These are phyloP conservation scores for Scomber japonicus DNA, from an alignment of 2,113 vertebrate genomes.

Conservation along the genomic window DNA sequence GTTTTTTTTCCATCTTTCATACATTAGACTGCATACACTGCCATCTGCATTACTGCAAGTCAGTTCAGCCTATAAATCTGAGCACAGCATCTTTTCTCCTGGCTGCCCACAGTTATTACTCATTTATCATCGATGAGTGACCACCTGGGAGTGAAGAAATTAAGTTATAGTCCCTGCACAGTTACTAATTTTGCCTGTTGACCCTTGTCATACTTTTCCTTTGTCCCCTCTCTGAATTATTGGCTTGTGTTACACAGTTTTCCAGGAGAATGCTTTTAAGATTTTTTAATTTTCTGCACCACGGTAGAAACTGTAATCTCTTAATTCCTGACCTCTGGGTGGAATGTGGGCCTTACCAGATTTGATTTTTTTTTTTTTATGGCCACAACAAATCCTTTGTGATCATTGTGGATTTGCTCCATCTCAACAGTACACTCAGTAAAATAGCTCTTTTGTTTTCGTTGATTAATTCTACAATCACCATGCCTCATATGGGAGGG, in stretches of 20 bases:
- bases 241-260: slow-evolving; percentile 38
- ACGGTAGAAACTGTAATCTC: slow-evolving; percentile 42
- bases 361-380: background rate
- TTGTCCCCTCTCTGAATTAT: slow-evolving; percentile 29
- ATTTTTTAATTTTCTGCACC: slow-evolving; percentile 50
- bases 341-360: slow-evolving; percentile 28
- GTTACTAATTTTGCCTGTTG: slow-evolving; percentile 37
- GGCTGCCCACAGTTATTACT: slow-evolving; percentile 30
- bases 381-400: slow-evolving; percentile 18
- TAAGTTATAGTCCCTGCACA: slow-evolving; percentile 16
- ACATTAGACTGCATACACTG: background rate
- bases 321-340: slow-evolving; percentile 43
- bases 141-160: slow-evolving; percentile 41
- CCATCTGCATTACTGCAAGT: slow-evolving; percentile 22
- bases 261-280: slow-evolving; percentile 39
- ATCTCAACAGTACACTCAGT: slow-evolving; percentile 2
- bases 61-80: slow-evolving; percentile 35
- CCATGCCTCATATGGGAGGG: background rate
- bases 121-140: slow-evolving; percentile 42
- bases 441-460: slow-evolving; percentile 9
- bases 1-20: background rate
- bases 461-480: slow-evolving; percentile 4
- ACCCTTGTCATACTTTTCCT: slow-evolving; percentile 55
- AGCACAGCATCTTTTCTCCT: slow-evolving; percentile 24
- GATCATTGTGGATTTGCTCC: slow-evolving; percentile 8